Evolutionary conservation across 2,888 invertebrate genomes (phyloP), one percentile per base, ranked within the genome.

Genomic region (Hirtodrosophila histrioides): DNA sequence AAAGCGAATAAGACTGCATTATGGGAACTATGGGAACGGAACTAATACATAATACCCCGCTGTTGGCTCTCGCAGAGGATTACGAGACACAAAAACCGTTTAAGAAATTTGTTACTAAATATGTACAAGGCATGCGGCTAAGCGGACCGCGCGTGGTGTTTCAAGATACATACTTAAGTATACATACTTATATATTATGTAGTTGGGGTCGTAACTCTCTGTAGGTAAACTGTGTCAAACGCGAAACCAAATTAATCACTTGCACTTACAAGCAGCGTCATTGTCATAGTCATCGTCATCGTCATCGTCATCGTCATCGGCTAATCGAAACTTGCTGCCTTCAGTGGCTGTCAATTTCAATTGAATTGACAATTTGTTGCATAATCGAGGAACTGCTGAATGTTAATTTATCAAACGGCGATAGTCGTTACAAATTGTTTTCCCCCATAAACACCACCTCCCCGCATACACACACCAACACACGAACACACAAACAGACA

Each of bases 381-480:
- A 86, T 81, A 86, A 86, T 84, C 84, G 79, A 70, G 77, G 57
- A 71, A 80, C 79, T 73, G 86, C 78, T 75, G 73, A 86, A 86
- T 88, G 83, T 79, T 84, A 88, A 88, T 88, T 88, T 88, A 88
- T 88, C 88, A 87, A 88, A 68, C 63, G 76, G 39, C 86, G 88
- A 84, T 88, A 88, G 85, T 85, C 75, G 85, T 83, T 80, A 89
- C 88, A 87, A 88, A 87, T 89, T 89, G 83, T 86, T 88, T 76
- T 62, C 65, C 69, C 72, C 72, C 69, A 68, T 23, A 75, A 69
- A 70, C 69, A 48, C 51, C 69, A 40, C 46, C 54, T 68, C 65
- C 54, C 53, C 53, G 36, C 61, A 44, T 23, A 35, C 29, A 43
- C 40, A 57, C 61, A 46, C 12, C 17, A 45, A 17, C 46, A 60